A percentile compares a stretch with the other conserved stretches of the same genome.
Evolutionary conservation across 2,113 vertebrate genomes (phyloP).

Genomic region (Mirounga angustirostris): DNA sequence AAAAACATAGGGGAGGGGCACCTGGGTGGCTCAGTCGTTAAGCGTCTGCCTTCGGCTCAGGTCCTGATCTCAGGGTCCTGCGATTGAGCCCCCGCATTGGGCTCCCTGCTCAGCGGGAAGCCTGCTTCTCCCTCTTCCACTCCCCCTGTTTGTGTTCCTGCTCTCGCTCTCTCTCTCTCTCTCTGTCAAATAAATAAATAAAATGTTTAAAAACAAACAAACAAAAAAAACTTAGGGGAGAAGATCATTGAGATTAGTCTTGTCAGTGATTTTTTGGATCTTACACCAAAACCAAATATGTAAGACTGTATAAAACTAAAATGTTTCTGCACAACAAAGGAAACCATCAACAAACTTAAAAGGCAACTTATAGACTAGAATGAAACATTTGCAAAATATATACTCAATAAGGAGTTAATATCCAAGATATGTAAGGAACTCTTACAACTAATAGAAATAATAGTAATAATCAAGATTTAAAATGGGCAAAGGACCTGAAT

Average conservation of each 20-base stretch:
- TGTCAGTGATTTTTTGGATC: not conserved
- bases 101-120: no score
- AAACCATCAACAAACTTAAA: not conserved
- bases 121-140: no score
- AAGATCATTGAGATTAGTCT: not conserved
- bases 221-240: not conserved
- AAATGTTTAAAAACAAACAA: no score
- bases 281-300: not conserved
- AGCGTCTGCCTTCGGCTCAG: no score
- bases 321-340: not conserved
- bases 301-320: not conserved
- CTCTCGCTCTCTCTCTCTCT: no score
- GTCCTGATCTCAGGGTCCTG: no score
- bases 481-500: not conserved
- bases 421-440: not conserved
- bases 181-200: no score
- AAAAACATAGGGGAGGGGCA: no score
- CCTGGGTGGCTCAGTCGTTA: no score
- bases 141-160: no score
- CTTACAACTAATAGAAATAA: not conserved
- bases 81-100: no score
- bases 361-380: not conserved
- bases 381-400: slow-evolving; percentile 38
- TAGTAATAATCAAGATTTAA: not conserved
- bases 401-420: not conserved